These are phyloP conservation scores for Nymphalis io DNA, from an alignment of 1,140 invertebrate species.

Conservation along the genomic window DNA sequence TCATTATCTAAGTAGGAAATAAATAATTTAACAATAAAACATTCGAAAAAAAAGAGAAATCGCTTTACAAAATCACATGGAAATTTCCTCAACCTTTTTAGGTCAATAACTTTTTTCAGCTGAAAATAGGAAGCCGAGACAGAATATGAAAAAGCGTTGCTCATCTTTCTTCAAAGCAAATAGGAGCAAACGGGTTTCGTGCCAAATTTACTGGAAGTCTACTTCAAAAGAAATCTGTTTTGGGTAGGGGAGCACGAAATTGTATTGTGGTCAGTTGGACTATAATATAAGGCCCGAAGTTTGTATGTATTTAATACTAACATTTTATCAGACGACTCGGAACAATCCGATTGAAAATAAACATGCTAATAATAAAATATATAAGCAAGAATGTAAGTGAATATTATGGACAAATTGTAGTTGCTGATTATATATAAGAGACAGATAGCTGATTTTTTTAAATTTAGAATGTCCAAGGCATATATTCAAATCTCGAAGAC, in stretches of 20 bases:
- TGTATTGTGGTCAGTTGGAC: constrained; percentile 36
- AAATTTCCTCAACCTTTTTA: not conserved
- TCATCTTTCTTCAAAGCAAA: constrained; percentile 34
- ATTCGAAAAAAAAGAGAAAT: not conserved
- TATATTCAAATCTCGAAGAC: no score
- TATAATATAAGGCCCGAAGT: constrained; percentile 18
- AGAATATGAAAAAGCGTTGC: constrained; percentile 36
- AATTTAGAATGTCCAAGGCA: no score
- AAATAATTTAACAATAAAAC: not conserved
- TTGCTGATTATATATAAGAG: no score
- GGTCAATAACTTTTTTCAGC: constrained; percentile 6
- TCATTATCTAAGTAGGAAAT: no score
- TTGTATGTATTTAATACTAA: constrained; percentile 11
- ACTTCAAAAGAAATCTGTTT: constrained; percentile 57
- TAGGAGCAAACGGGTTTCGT: constrained; percentile 37
- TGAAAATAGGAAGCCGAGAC: constrained; percentile 21
- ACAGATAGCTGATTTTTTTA: no score
- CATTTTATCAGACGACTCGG: not conserved
- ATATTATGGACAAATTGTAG: no score
- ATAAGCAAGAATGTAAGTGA: not conserved
- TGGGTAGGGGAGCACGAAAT: constrained; percentile 38
- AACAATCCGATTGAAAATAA: not conserved
- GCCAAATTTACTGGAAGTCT: constrained; percentile 59
- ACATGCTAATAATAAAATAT: not conserved
- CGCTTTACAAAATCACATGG: not conserved